Percentiles rank a stretch among this genome's conserved stretches.
Evolutionary conservation across 2,888 invertebrate genomes (phyloP).

Genomic region (Drosophila borborema): DNA sequence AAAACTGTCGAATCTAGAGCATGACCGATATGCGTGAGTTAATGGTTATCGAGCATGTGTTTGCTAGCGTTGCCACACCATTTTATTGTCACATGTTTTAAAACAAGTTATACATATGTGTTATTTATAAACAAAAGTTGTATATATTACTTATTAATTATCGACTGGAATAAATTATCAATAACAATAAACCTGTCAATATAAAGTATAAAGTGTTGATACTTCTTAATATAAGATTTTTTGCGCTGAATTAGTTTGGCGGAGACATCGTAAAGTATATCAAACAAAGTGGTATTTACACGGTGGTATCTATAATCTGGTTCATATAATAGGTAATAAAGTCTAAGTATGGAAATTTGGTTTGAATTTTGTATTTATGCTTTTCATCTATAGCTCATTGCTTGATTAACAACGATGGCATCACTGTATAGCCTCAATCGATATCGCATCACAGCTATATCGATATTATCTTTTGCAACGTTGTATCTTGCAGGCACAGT

Average conservation of each 20-base stretch:
- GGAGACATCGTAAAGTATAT: not conserved
- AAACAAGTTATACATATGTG: not conserved
- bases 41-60: conserved; percentile 39
- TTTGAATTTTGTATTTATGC: not conserved
- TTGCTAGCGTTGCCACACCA: conserved; percentile 31
- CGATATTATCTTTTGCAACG: conserved; percentile 58
- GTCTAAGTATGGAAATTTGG: not conserved
- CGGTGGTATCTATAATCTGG: not conserved
- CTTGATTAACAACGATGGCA: conserved; percentile 11
- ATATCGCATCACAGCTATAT: conserved; percentile 9
- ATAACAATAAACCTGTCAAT: too few species aligned
- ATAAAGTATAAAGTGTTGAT: too few species aligned
- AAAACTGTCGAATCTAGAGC: conserved; percentile 57
- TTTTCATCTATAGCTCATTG: not conserved
- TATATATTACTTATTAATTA: not conserved
- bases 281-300: not conserved
- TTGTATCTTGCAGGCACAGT: conserved; percentile 71
- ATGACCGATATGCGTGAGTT: conserved; percentile 37
- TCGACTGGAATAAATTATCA: not conserved
- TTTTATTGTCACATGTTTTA: conserved; percentile 1
- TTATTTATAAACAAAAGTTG: not conserved
- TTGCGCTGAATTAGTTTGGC: too few species aligned
- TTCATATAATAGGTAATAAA: not conserved
- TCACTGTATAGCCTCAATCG: conserved; percentile 17
- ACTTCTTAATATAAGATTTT: too few species aligned